A percentile compares a stretch with the other conserved stretches of the same genome.
These are phyloP conservation scores for Microvelia longipes DNA, from an alignment of 1,140 invertebrate genomes.

Conservation along the genomic window DNA sequence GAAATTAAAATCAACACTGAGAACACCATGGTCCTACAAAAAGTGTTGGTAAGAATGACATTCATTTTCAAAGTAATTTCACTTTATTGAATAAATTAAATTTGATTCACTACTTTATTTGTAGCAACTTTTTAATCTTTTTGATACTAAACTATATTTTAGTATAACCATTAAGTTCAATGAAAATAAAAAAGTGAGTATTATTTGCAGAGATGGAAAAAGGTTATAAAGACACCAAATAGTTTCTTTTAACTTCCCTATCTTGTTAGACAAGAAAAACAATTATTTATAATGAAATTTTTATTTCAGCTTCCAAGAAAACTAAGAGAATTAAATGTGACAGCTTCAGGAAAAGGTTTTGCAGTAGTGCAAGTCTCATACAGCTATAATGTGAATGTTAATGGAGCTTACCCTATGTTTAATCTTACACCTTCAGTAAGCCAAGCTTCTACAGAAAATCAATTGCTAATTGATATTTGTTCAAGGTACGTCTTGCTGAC, in stretches of 20 bases:
- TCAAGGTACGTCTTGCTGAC: slow-evolving; percentile 52
- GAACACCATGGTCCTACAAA: slow-evolving; percentile 62
- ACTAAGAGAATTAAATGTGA: slow-evolving; percentile 32
- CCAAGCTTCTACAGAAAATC: slow-evolving; percentile 63
- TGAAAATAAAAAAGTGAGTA: too few relatives aligned
- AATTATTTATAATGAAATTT: too few relatives aligned
- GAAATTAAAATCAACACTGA: slow-evolving; percentile 47
- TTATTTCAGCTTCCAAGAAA: slow-evolving; percentile 40
- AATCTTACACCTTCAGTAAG: slow-evolving; percentile 76
- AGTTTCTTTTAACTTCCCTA: too few relatives aligned
- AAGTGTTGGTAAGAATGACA: slow-evolving; percentile 47
- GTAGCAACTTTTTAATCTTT: too few relatives aligned
- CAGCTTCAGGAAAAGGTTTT: slow-evolving; percentile 64
- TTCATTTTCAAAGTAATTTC: too few relatives aligned
- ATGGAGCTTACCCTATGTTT: slow-evolving; percentile 78
- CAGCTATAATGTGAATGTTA: slow-evolving; percentile 73
- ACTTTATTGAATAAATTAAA: too few relatives aligned
- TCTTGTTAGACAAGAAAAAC: too few relatives aligned
- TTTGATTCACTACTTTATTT: too few relatives aligned
- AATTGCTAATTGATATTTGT: slow-evolving; percentile 76
- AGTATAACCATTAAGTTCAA: too few relatives aligned
- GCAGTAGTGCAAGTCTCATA: slow-evolving; percentile 70
- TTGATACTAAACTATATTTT: too few relatives aligned
- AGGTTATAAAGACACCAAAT: too few relatives aligned
- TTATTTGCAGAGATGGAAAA: too few relatives aligned